These are phyloP conservation scores for Coremacera marginata DNA, from an alignment of 2,888 invertebrate species.

Conservation along the genomic window DNA sequence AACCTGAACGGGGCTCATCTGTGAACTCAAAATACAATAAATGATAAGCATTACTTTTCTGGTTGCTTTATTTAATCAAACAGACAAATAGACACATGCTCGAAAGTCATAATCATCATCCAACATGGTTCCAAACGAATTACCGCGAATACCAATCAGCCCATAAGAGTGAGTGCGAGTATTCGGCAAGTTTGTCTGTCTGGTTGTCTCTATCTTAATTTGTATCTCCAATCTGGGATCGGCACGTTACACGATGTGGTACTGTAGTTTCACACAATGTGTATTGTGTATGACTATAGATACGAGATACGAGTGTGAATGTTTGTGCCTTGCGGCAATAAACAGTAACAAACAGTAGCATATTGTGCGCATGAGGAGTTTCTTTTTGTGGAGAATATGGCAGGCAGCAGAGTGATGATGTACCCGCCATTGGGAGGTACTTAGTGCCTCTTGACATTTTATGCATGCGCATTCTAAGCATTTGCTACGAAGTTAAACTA, in stretches of 20 bases:
- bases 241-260: conserved; percentile 1
- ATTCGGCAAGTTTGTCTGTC: not conserved
- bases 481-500: not conserved
- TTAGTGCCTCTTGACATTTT: conserved; percentile 10
- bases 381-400: not conserved
- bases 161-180: not conserved
- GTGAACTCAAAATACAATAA: not conserved
- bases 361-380: conserved; percentile 45
- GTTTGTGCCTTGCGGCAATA: not conserved
- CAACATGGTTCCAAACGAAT: not conserved
- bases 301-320: not conserved
- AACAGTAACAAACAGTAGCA: conserved; percentile 46
- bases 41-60: conserved; percentile 4
- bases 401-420: not conserved
- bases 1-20: not conserved
- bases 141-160: not conserved
- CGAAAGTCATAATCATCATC: not conserved
- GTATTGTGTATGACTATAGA: too few species aligned
- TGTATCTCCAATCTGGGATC: conserved; percentile 4
- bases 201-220: conserved; percentile 2
- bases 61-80: conserved; percentile 7
- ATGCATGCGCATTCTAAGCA: conserved; percentile 16
- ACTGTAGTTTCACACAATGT: not conserved
- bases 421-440: conserved; percentile 11
- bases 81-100: not conserved